Evolutionary conservation across 2,113 vertebrate genomes (phyloP).

Genomic region (Myotis yumanensis): DNA sequence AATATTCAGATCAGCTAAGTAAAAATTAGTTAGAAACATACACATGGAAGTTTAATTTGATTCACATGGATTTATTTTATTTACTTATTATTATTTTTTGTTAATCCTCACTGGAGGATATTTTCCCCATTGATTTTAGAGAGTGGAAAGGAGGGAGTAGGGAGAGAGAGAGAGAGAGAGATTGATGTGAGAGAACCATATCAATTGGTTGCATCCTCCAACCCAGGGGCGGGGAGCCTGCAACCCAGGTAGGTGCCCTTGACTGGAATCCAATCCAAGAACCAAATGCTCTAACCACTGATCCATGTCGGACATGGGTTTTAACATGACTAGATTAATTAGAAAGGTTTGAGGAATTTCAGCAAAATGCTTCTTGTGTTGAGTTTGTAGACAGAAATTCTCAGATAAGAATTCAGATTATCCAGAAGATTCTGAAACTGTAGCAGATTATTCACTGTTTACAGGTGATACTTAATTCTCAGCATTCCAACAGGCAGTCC

Average conservation of each 20-base stretch:
- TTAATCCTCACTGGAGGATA: no score
- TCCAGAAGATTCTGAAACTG: conserved; percentile 16
- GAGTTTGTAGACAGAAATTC: conserved; percentile 22
- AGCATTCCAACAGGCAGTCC: background rate
- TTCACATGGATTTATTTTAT: background rate
- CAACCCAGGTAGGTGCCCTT: no score
- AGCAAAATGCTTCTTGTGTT: conserved; percentile 36
- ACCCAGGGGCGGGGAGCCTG: no score
- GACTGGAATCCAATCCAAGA: no score
- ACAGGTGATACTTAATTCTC: background rate
- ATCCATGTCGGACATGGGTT: background rate
- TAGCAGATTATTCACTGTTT: background rate
- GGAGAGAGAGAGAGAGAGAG: no score
- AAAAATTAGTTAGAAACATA: conserved; percentile 38
- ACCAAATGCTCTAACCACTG: no score
- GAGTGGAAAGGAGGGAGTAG: no score
- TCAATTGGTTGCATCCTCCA: no score
- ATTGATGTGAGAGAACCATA: no score
- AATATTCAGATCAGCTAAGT: background rate
- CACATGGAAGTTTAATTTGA: background rate
- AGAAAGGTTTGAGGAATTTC: background rate
- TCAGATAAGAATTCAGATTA: background rate
- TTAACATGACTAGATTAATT: conserved; percentile 26
- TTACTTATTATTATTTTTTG: no score
- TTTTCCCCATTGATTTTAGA: no score